phyloP scores from a whole-genome alignment of 2,888 invertebrate species.

The Latrodectus elegans region DNA sequence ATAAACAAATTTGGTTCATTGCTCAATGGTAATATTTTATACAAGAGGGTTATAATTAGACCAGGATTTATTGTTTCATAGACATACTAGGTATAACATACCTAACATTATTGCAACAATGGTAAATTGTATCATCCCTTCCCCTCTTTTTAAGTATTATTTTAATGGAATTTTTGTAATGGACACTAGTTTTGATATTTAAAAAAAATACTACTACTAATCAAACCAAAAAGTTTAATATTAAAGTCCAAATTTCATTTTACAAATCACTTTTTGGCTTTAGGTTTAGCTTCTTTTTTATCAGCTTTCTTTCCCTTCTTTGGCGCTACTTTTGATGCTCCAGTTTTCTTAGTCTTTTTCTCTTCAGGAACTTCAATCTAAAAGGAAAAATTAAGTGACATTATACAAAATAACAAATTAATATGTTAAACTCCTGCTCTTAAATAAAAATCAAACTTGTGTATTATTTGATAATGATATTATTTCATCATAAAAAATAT shows the following conservation, averaged over 20 bases:
- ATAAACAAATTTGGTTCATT: no score
- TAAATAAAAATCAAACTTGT: neutral
- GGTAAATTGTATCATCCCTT: no score
- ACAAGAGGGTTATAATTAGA: no score
- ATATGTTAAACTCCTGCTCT: neutral
- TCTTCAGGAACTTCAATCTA: constrained; percentile 39
- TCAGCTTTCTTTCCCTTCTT: constrained; percentile 11
- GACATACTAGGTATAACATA: no score
- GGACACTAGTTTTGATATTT: neutral
- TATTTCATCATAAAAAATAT: neutral
- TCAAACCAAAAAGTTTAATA: neutral
- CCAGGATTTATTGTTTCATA: no score
- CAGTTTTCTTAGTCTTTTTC: constrained; percentile 31
- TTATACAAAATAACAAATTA: neutral
- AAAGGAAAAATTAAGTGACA: neutral
- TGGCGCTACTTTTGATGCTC: neutral
- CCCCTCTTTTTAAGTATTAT: neutral
- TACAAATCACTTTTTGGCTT: constrained; percentile 27
- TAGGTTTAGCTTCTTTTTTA: constrained; percentile 16
- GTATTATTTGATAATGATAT: neutral
- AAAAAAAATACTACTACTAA: neutral
- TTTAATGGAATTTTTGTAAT: neutral
- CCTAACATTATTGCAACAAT: no score
- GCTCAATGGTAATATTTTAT: no score
- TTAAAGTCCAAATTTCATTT: constrained; percentile 6